Conservation (phyloP, 2,113 vertebrate genomes). For the Scalopus aquaticus region DNA sequence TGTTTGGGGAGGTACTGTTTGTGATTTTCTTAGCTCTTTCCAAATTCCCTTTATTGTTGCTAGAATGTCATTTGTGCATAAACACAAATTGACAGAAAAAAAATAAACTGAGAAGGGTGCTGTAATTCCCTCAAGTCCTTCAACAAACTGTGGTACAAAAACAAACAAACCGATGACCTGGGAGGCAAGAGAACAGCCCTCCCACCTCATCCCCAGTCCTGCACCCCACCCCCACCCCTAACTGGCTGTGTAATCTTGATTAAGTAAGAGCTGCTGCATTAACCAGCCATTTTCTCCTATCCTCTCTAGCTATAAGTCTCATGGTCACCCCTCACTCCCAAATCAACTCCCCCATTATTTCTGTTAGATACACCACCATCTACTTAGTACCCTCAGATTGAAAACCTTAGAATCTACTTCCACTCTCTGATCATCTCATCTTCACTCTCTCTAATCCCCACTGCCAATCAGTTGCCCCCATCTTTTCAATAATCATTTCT, state of each 20-base stretch:
- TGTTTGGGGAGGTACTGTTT: slow-evolving; percentile 34
- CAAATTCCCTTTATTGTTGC: slow-evolving; percentile 67
- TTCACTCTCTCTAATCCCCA: not conserved
- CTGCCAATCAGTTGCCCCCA: not conserved
- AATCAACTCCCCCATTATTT: not conserved
- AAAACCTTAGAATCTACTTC: not conserved
- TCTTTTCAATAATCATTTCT: slow-evolving; percentile 12
- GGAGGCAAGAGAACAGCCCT: not conserved
- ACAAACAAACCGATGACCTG: not conserved
- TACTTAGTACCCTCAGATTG: not conserved
- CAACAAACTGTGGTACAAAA: slow-evolving; percentile 38
- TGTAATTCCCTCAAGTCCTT: slow-evolving; percentile 46
- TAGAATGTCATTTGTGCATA: slow-evolving; percentile 63
- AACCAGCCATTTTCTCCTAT: slow-evolving; percentile 5
- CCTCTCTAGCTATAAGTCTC: not conserved
- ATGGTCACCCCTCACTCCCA: not conserved
- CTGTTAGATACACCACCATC: not conserved
- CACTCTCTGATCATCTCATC: not conserved
- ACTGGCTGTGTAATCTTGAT: not conserved
- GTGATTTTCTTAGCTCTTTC: slow-evolving; percentile 58
- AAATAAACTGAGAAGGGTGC: slow-evolving; percentile 25
- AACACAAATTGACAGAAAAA: slow-evolving; percentile 54
- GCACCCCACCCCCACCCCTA: not conserved
- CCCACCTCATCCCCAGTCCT: not conserved
- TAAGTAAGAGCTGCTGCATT: not conserved